phyloP scores from a whole-genome alignment of 2,888 invertebrate genomes.

The Idaea aversata region DNA sequence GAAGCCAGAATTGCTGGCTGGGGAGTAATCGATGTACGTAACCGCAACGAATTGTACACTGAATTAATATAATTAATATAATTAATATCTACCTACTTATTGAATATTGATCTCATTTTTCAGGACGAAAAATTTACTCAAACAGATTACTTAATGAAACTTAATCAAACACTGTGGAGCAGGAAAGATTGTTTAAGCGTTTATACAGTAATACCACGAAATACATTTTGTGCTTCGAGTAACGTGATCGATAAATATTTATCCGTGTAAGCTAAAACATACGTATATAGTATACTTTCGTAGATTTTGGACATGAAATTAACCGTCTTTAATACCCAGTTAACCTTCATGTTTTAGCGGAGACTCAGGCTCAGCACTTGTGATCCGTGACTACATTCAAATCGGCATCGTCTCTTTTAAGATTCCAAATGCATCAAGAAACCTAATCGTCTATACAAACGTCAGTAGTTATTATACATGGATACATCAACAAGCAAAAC shows the following conservation, averaged over 20 bases:
- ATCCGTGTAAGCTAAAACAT: neutral
- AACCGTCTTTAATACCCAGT: neutral
- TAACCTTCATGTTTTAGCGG: conserved; percentile 37
- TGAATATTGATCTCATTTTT: neutral
- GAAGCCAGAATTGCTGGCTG: conserved; percentile 34
- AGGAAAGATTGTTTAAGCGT: too few species aligned
- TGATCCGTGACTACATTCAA: conserved; percentile 40
- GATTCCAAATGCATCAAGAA: conserved; percentile 15
- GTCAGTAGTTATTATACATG: conserved; percentile 27
- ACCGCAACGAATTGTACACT: too few species aligned
- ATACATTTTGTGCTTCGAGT: too few species aligned
- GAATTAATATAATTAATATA: neutral
- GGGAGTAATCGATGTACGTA: conserved; percentile 35
- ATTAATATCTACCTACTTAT: neutral
- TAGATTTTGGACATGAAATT: neutral
- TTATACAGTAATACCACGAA: too few species aligned
- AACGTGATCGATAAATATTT: neutral
- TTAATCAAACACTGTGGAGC: neutral
- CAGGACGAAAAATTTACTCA: neutral
- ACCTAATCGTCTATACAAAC: conserved; percentile 43
- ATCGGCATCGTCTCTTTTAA: conserved; percentile 51
- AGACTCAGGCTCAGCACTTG: conserved; percentile 51
- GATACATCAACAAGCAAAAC: conserved; percentile 12
- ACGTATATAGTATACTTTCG: neutral
- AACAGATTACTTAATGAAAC: neutral